Percentiles rank a stretch among this genome's conserved stretches.
These are phyloP conservation scores for Cephalopterus ornatus DNA, from an alignment of 2,113 vertebrate genomes.

Conservation along the genomic window DNA sequence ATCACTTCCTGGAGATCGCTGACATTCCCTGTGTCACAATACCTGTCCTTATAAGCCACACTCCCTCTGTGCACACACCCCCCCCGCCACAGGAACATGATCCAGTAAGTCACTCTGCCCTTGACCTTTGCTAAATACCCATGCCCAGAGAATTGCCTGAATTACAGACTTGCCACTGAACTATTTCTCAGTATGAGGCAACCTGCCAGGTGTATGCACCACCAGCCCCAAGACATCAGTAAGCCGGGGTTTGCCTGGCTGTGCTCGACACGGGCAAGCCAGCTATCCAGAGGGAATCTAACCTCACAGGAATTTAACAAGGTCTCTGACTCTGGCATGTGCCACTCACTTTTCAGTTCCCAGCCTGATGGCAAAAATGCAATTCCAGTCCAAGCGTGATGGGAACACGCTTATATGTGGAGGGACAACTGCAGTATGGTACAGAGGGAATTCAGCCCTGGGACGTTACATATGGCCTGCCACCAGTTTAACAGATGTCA, in stretches of 20 bases:
- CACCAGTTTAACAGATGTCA: not conserved
- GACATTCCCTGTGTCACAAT: not conserved
- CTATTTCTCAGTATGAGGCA: not conserved
- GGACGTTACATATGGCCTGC: not conserved
- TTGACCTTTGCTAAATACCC: not conserved
- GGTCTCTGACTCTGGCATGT: not conserved
- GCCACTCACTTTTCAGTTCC: constrained; percentile 23
- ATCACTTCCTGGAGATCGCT: not conserved
- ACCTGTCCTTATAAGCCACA: not conserved
- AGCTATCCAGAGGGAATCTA: not conserved
- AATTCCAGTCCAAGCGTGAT: not conserved
- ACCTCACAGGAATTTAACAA: constrained; percentile 17
- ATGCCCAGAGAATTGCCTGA: not conserved
- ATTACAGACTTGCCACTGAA: not conserved
- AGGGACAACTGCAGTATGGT: not conserved
- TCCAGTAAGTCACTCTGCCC: not conserved
- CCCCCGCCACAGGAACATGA: not conserved
- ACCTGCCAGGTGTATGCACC: not conserved
- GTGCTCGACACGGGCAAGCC: not conserved
- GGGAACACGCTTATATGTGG: not conserved
- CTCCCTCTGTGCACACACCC: not conserved
- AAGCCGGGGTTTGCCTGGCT: not conserved
- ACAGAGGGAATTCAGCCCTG: not conserved
- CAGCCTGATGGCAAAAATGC: constrained; percentile 23
- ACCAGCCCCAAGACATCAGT: not conserved